A percentile compares a stretch with the other conserved stretches of the same genome.
These are phyloP conservation scores for Microvelia longipes DNA, from an alignment of 1,140 invertebrate genomes.

Conservation along the genomic window DNA sequence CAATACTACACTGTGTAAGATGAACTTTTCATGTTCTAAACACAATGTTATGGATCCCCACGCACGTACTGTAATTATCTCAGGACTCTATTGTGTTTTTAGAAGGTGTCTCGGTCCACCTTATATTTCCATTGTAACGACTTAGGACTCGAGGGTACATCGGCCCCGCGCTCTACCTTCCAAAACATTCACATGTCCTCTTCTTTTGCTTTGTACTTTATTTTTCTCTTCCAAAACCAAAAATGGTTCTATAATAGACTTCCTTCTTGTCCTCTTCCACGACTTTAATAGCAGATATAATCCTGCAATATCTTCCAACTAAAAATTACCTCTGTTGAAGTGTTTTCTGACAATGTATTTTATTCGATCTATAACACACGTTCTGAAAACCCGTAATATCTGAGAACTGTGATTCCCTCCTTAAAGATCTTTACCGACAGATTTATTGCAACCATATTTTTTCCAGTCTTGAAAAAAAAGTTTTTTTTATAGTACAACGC, in stretches of 20 bases:
- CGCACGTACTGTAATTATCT: not conserved
- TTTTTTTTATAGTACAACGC: no score
- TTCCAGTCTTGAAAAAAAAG: no score
- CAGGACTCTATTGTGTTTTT: not conserved
- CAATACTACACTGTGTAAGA: not conserved
- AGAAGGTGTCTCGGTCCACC: not conserved
- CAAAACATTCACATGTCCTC: not conserved
- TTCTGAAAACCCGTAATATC: no score
- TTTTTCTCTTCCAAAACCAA: not conserved
- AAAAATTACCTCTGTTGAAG: no score
- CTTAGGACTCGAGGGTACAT: not conserved
- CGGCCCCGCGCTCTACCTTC: not conserved
- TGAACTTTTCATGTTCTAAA: not conserved
- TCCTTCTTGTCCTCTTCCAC: not conserved
- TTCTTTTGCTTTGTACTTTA: not conserved
- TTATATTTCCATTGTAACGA: not conserved
- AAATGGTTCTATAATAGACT: not conserved
- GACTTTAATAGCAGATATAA: no score
- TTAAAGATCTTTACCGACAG: no score
- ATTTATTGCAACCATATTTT: no score
- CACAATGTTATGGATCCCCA: not conserved
- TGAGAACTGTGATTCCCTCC: no score
- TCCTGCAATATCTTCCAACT: no score
- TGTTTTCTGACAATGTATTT: no score
- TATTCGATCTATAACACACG: no score